These are phyloP conservation scores for Sebastes reedi DNA, from an alignment of 2,797 vertebrate genomes.

Conservation along the genomic window DNA sequence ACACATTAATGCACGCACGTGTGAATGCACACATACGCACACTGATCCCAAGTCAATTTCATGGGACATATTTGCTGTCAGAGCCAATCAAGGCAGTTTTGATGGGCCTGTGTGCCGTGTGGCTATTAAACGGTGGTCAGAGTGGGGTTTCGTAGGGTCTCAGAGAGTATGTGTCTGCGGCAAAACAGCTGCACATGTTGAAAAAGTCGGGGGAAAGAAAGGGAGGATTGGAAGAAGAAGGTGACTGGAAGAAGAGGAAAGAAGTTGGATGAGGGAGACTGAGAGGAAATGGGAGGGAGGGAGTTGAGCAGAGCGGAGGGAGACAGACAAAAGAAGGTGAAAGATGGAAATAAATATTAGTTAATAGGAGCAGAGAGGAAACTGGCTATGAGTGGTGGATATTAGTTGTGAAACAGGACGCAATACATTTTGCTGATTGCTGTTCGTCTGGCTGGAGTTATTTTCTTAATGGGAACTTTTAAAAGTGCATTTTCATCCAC, in stretches of 20 bases:
- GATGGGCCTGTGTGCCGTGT: constrained; percentile 56
- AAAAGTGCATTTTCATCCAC: constrained; percentile 6
- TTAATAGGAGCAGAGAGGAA: constrained; percentile 36
- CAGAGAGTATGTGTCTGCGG: constrained; percentile 16
- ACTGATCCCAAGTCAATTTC: constrained; percentile 70
- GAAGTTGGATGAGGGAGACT: constrained; percentile 43
- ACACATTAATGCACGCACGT: constrained; percentile 19
- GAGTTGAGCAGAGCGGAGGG: constrained; percentile 43
- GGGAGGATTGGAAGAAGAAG: constrained; percentile 22
- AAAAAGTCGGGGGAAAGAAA: constrained; percentile 26
- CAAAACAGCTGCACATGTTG: constrained; percentile 71
- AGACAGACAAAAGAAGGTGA: constrained; percentile 40
- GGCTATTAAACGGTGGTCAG: constrained; percentile 72
- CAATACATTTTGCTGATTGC: constrained; percentile 48
- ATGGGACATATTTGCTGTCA: constrained; percentile 83
- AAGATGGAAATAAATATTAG: constrained; percentile 59
- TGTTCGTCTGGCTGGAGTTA: constrained; percentile 28
- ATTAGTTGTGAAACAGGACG: constrained; percentile 36
- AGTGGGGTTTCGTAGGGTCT: constrained; percentile 57
- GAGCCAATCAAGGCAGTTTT: constrained; percentile 69
- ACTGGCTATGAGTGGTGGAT: constrained; percentile 15
- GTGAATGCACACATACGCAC: constrained; percentile 4
- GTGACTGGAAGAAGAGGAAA: constrained; percentile 35
- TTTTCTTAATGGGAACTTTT: constrained; percentile 22
- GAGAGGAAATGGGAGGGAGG: constrained; percentile 49